Base-by-base conservation (phyloP, 1,140 invertebrate genomes). In the Sarcophaga peregrina region DNA sequence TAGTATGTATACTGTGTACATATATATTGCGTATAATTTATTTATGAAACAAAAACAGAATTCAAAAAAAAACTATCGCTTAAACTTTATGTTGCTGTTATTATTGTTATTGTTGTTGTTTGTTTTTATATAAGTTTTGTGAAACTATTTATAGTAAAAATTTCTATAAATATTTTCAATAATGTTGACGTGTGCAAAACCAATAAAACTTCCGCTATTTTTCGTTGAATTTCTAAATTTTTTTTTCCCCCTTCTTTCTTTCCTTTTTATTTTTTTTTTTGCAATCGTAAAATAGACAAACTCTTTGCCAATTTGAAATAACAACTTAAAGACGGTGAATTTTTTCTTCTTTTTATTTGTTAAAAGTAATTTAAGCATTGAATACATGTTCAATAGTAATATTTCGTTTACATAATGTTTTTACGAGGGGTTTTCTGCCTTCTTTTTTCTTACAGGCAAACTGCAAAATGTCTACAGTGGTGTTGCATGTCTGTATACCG, bases 131-230 rank as follows among this genome's bases (percentile, higher is more conserved):
- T n/a, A n/a, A n/a, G n/a, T n/a, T n/a, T n/a, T n/a, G n/a, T n/a
- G n/a, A n/a, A 68, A 76, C 25, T 15, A 76, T n/a, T n/a, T n/a
- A 76, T 45, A 76, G 7, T 6, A 48, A 47, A 47, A 15, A 48
- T 13, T 45, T n/a, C 15, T 8, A 48, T 46, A 76, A 76, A 47
- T 47, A 47, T 47, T 76, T 48, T 47, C 37, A 46, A 76, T 76
- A 76, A 47, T 76, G 74, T 46, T 76, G 74, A 76, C 74, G 47
- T 76, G 74, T 76, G 74, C 74, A 76, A 76, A 76, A 76, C 74
- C 74, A 76, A 76, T 76, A 76, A 76, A 76, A 76, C 74, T 76
- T 76, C 37, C 74, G 37, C 74, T 48, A 48, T 76, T 46, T 37
- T 76, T 76, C 11, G 37, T n/a, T n/a, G n/a, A n/a, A n/a, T n/a